Evolutionary conservation across 2,113 vertebrate genomes (phyloP).

Genomic region (Plecotus auritus): DNA sequence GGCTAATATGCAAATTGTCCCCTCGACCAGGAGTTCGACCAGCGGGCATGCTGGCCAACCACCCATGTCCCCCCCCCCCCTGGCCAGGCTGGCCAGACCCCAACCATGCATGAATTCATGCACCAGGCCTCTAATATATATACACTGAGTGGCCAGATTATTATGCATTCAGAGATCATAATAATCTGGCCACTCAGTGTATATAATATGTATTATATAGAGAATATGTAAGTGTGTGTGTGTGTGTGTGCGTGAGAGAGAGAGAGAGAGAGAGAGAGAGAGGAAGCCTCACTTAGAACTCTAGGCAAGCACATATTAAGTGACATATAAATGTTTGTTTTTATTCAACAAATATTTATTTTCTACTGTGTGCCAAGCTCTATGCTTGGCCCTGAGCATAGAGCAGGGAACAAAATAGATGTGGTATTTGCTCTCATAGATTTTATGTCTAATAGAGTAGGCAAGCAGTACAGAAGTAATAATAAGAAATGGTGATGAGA

Average conservation of each 20-base stretch:
- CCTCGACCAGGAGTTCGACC: no score
- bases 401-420: neutral
- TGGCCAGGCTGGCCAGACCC: no score
- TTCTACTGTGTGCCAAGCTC: neutral
- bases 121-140: no score
- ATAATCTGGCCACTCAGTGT: neutral
- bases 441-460: neutral
- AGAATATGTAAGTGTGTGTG: neutral
- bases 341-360: slow-evolving; percentile 14
- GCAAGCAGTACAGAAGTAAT: slow-evolving; percentile 17
- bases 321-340: neutral
- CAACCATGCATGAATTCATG: no score
- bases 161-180: no score
- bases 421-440: neutral
- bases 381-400: neutral
- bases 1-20: no score
- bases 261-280: neutral
- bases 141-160: no score
- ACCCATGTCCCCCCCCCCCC: no score
- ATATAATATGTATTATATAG: neutral
- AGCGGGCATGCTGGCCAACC: no score
- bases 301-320: neutral
- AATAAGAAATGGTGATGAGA: slow-evolving; percentile 17
- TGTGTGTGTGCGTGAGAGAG: neutral
- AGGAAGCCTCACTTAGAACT: neutral